Conservation (phyloP, 2,113 vertebrate genomes). For the Noturus placidus region DNA sequence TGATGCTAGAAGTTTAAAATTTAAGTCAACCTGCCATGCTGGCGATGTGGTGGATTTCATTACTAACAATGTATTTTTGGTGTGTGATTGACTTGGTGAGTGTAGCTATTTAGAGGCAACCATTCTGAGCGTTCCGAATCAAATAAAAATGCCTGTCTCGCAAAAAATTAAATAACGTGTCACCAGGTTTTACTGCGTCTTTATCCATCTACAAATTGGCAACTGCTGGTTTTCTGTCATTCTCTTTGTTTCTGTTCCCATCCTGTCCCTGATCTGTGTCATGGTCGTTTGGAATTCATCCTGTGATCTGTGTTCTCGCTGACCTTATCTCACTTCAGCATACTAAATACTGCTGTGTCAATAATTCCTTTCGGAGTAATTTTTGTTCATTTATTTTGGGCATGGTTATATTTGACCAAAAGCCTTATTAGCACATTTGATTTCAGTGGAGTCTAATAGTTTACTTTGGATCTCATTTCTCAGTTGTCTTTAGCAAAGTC, state of each 20-base stretch:
- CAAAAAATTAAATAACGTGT: neutral
- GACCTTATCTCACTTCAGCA: neutral
- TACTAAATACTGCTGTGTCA: neutral
- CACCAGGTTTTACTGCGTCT: neutral
- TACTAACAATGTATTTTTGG: neutral
- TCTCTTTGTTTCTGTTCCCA: neutral
- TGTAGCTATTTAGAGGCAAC: neutral
- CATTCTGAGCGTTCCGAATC: neutral
- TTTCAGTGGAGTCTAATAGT: neutral
- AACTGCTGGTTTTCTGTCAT: neutral
- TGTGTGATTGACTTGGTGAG: neutral
- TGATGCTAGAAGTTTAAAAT: neutral
- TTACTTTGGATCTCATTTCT: slow-evolving; percentile 21
- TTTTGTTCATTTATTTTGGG: neutral
- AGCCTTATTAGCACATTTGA: neutral
- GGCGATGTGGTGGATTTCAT: no score
- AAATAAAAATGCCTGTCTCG: neutral
- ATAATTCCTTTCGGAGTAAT: neutral
- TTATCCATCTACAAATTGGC: neutral
- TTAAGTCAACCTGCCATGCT: neutral
- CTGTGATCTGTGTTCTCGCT: neutral
- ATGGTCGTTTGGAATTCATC: neutral
- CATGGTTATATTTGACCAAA: neutral
- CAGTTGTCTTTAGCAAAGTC: slow-evolving; percentile 87
- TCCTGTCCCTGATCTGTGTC: neutral